Evolutionary conservation across 2,797 vertebrate genomes (phyloP).

Genomic region (Staurois parvus): DNA sequence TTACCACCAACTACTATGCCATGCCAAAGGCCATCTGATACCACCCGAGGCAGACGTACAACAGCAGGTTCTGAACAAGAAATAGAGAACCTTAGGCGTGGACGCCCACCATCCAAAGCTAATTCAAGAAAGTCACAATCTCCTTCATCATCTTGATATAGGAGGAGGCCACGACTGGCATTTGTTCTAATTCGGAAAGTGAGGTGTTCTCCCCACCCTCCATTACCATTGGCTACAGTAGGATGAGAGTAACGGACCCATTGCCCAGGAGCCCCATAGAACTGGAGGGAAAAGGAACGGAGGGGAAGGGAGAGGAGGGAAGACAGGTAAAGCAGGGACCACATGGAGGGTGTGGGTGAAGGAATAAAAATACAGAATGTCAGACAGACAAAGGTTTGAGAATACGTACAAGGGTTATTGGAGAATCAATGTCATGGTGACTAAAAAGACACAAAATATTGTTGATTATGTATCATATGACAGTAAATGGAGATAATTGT

Average conservation of each 20-base stretch:
- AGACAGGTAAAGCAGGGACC: constrained; percentile 51
- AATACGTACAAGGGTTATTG: constrained; percentile 4
- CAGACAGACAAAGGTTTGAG: background rate
- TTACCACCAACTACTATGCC: constrained; percentile 84
- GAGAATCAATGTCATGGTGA: constrained; percentile 27
- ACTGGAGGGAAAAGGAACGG: constrained; percentile 70
- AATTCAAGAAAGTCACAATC: constrained; percentile 97
- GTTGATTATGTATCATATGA: background rate
- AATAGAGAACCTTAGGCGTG: constrained; percentile 90
- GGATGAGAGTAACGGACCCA: constrained; percentile 94
- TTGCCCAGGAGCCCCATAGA: constrained; percentile 89
- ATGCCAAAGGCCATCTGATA: constrained; percentile 92
- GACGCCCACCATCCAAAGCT: constrained; percentile 83
- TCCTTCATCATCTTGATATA: constrained; percentile 93
- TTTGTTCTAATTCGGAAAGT: constrained; percentile 93
- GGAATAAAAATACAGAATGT: constrained; percentile 20
- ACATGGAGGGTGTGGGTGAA: constrained; percentile 40
- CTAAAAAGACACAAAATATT: background rate
- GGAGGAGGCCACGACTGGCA: constrained; percentile 84
- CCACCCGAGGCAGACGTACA: constrained; percentile 81
- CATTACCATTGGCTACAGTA: constrained; percentile 77
- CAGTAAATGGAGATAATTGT: background rate
- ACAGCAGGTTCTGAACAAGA: constrained; percentile 91
- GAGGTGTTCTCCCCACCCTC: constrained; percentile 82
- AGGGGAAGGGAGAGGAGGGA: constrained; percentile 53